phyloP scores from a whole-genome alignment of 2,113 vertebrate species.

The Tachycineta bicolor region DNA sequence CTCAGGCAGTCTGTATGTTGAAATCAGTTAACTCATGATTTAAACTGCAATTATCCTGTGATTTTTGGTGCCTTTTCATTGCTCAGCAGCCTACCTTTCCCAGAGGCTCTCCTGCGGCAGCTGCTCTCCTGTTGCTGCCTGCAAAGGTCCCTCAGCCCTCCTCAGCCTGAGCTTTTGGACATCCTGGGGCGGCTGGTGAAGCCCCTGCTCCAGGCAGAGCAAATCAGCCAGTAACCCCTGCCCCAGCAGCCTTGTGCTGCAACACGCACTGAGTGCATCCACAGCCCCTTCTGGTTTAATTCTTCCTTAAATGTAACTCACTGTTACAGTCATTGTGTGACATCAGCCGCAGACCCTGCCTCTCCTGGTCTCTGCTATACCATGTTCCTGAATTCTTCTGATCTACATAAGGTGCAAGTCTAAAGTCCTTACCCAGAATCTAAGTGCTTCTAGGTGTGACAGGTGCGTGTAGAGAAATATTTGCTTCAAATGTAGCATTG shows the following conservation, averaged over 20 bases:
- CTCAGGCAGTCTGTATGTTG: neutral
- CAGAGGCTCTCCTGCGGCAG: accelerated
- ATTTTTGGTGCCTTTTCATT: neutral
- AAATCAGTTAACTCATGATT: neutral
- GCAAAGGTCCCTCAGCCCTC: accelerated
- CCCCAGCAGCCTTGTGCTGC: neutral
- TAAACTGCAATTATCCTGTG: neutral
- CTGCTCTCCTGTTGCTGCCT: neutral
- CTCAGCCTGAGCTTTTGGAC: accelerated
- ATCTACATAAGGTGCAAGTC: accelerated
- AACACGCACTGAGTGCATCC: accelerated
- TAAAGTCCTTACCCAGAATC: neutral
- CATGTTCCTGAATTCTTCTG: neutral
- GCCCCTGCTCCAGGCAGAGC: neutral
- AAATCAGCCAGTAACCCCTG: neutral
- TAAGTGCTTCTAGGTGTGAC: neutral
- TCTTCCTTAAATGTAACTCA: neutral
- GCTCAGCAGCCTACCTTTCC: neutral
- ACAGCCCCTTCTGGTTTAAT: neutral
- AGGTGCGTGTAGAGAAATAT: neutral
- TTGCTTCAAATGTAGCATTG: neutral
- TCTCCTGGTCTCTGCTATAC: neutral
- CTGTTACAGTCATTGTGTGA: neutral
- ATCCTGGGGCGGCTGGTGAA: neutral
- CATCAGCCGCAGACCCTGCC: neutral